Conservation (phyloP, 1,140 invertebrate species). For the Calliopsis andreniformis region DNA sequence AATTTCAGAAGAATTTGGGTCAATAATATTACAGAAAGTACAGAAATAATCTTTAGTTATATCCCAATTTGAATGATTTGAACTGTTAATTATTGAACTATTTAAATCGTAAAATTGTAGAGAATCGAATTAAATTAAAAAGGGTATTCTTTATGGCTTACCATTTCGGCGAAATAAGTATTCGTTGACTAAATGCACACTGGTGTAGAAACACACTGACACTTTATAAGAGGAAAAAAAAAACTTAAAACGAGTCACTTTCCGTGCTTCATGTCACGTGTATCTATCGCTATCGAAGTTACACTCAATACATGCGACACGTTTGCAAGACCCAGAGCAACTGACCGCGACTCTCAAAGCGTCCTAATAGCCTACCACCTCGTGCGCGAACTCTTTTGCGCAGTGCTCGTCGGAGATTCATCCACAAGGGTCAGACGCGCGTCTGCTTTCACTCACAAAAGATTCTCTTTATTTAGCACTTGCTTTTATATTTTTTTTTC, state of each 20-base stretch:
- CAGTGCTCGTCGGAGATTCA: conserved; percentile 20
- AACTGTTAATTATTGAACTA: too few relatives aligned
- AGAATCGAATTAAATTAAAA: too few relatives aligned
- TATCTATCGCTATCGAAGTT: conserved; percentile 2
- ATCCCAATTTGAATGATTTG: too few relatives aligned
- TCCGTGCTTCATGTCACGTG: conserved; percentile 55
- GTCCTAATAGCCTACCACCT: conserved; percentile 46
- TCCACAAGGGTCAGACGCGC: conserved; percentile 21
- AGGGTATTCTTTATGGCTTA: conserved; percentile 14
- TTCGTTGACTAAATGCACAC: background rate
- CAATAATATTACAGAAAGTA: too few relatives aligned
- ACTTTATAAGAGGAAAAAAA: background rate
- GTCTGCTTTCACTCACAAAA: background rate
- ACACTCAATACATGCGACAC: conserved; percentile 11
- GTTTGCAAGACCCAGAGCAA: conserved; percentile 48
- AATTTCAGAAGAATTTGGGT: too few relatives aligned
- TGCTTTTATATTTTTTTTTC: background rate
- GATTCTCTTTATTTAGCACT: background rate
- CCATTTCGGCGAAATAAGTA: background rate
- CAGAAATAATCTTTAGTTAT: too few relatives aligned
- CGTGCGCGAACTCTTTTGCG: conserved; percentile 41
- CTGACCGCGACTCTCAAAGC: conserved; percentile 43
- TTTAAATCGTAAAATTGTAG: too few relatives aligned
- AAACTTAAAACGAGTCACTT: conserved; percentile 14
- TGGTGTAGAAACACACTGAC: background rate